Percentiles rank a stretch among this genome's conserved stretches.
These are phyloP conservation scores for Apoda limacodes DNA, from an alignment of 2,888 invertebrate species.

Conservation along the genomic window DNA sequence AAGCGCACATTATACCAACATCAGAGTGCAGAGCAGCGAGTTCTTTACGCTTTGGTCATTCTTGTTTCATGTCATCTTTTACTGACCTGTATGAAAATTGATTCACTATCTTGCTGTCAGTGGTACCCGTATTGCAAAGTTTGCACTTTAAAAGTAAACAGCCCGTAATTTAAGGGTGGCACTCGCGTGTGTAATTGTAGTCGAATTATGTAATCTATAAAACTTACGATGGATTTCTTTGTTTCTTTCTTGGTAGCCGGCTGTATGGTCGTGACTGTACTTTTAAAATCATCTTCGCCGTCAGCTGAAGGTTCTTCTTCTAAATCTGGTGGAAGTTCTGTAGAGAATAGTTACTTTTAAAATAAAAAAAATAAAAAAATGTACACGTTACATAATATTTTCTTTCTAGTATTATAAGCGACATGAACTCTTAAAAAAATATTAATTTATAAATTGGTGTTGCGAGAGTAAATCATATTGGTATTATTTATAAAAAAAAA, in stretches of 20 bases:
- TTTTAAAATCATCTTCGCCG: constrained; percentile 27
- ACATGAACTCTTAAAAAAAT: background rate
- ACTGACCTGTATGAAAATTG: background rate
- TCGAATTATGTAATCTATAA: too few relatives aligned
- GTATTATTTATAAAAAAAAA: background rate
- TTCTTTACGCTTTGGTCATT: background rate
- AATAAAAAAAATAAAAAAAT: background rate
- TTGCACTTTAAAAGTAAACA: too few relatives aligned
- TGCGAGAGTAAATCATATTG: too few relatives aligned
- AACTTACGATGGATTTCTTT: constrained; percentile 24
- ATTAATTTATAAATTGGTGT: background rate
- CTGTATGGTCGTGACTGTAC: constrained; percentile 19
- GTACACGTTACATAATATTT: background rate
- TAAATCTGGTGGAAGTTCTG: constrained; percentile 43
- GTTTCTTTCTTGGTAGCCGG: constrained; percentile 27
- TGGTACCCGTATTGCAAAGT: too few relatives aligned
- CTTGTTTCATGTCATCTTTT: background rate
- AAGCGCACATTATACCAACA: too few relatives aligned
- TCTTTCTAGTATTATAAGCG: background rate
- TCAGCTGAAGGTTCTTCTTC: constrained; percentile 53
- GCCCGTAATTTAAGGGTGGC: too few relatives aligned
- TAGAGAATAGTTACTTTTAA: constrained; percentile 3
- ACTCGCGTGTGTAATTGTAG: too few relatives aligned
- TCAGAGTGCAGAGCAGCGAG: too few relatives aligned
- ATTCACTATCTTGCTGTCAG: too few relatives aligned